These are phyloP conservation scores for Triplophysa dalaica DNA, from an alignment of 2,113 vertebrate genomes.

Conservation along the genomic window DNA sequence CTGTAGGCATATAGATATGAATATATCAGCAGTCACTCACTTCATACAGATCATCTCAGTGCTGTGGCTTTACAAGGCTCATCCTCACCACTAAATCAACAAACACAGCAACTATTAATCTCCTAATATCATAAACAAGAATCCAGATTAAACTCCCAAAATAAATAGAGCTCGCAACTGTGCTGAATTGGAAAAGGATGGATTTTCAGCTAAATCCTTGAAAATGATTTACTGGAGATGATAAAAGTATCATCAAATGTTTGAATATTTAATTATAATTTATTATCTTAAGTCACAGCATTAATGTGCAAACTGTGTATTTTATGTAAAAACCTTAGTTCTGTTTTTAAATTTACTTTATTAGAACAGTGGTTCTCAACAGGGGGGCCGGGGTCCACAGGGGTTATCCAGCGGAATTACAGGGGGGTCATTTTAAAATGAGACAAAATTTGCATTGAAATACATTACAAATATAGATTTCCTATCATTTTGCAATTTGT, in stretches of 20 bases:
- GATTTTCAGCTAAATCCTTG: background rate
- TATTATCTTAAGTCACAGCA: too few species aligned
- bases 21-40: constrained; percentile 17
- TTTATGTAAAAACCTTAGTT: too few species aligned
- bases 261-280: too few species aligned
- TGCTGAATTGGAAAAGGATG: background rate
- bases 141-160: background rate
- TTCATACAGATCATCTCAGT: constrained; percentile 35
- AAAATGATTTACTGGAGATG: background rate
- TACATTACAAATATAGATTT: too few species aligned
- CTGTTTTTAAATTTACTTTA: too few species aligned
- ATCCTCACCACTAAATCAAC: background rate
- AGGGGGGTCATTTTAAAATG: too few species aligned
- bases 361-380: too few species aligned
- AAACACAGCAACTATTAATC: background rate
- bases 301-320: too few species aligned
- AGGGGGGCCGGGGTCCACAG: too few species aligned
- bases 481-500: too few species aligned
- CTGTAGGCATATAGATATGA: background rate
- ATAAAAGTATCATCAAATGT: background rate
- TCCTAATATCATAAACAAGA: background rate
- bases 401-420: too few species aligned
- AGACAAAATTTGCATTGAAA: too few species aligned
- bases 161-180: background rate
- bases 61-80: background rate